phyloP scores from a whole-genome alignment of 2,888 invertebrate species.

The Parthenolecanium corni region DNA sequence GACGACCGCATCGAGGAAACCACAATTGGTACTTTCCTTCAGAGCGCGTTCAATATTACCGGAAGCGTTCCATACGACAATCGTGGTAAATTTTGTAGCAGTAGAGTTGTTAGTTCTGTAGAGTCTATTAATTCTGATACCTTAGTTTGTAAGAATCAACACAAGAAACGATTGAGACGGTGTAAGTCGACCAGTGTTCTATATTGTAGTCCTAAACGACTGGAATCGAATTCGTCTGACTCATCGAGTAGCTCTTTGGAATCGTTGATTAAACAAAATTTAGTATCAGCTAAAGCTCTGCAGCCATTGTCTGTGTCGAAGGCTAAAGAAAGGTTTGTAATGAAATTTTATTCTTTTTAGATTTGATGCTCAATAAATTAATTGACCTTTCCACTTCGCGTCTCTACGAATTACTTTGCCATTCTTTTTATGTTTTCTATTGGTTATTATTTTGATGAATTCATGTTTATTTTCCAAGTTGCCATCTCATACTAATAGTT shows the following conservation, averaged over 20 bases:
- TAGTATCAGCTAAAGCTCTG: slow-evolving; percentile 66
- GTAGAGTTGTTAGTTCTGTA: too few relatives aligned
- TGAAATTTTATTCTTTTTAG: not conserved
- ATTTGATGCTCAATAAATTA: not conserved
- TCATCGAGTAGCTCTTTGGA: slow-evolving; percentile 43
- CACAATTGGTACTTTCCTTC: not conserved
- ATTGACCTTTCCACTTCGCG: not conserved
- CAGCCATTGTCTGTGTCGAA: slow-evolving; percentile 71
- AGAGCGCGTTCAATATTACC: slow-evolving; percentile 1
- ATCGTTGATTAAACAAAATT: slow-evolving; percentile 58
- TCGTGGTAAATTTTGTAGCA: too few relatives aligned
- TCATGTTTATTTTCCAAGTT: not conserved
- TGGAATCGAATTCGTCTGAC: slow-evolving; percentile 1
- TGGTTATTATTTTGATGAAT: not conserved
- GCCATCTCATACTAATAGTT: not conserved
- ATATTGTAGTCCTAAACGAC: slow-evolving; percentile 19
- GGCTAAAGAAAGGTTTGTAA: slow-evolving; percentile 56
- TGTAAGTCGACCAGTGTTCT: slow-evolving; percentile 25
- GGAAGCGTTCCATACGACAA: slow-evolving; percentile 4
- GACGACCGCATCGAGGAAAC: not conserved
- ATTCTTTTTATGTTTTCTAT: too few relatives aligned
- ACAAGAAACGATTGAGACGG: slow-evolving; percentile 12
- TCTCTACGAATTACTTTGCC: too few relatives aligned
- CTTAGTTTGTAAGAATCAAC: not conserved
- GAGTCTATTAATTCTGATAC: not conserved